Conservation (phyloP, 2,888 invertebrate genomes). For the Tetranychus piercei region DNA sequence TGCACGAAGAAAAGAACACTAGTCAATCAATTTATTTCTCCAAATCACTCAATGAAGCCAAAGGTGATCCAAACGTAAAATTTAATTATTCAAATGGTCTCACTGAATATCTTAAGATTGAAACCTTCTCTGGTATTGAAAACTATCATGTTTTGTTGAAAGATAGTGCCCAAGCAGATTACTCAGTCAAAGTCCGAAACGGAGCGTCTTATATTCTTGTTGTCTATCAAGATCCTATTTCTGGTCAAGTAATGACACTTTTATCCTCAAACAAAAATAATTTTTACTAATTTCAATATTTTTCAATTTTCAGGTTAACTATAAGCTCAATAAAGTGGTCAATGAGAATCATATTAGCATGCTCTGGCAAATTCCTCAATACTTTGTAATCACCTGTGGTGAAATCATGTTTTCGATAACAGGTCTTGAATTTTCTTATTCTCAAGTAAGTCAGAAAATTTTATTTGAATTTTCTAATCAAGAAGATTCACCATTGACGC, state of each 20-base stretch:
- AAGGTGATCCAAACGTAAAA: neutral
- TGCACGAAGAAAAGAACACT: neutral
- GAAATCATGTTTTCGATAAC: conserved; percentile 94
- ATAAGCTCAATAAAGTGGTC: conserved; percentile 13
- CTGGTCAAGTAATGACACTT: neutral
- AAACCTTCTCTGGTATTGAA: neutral
- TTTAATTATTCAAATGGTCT: neutral
- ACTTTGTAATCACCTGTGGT: conserved; percentile 69
- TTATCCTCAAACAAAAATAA: neutral
- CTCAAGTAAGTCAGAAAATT: conserved; percentile 43
- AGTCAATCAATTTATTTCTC: neutral
- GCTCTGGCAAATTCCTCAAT: conserved; percentile 73
- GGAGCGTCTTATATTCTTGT: conserved; percentile 11
- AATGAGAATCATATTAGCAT: conserved; percentile 40
- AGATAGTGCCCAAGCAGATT: neutral
- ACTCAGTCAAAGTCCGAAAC: neutral
- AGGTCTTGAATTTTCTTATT: conserved; percentile 84
- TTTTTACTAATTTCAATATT: neutral
- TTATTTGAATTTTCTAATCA: conserved; percentile 11
- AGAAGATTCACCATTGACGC: neutral
- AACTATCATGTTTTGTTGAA: neutral
- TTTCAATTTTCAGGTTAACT: neutral
- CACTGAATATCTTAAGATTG: neutral
- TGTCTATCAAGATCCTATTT: conserved; percentile 7
- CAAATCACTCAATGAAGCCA: neutral